Percentiles rank a stretch among this genome's conserved stretches.
Conservation (phyloP, 2,888 invertebrate genomes). For the Melinopterus prodromus region DNA sequence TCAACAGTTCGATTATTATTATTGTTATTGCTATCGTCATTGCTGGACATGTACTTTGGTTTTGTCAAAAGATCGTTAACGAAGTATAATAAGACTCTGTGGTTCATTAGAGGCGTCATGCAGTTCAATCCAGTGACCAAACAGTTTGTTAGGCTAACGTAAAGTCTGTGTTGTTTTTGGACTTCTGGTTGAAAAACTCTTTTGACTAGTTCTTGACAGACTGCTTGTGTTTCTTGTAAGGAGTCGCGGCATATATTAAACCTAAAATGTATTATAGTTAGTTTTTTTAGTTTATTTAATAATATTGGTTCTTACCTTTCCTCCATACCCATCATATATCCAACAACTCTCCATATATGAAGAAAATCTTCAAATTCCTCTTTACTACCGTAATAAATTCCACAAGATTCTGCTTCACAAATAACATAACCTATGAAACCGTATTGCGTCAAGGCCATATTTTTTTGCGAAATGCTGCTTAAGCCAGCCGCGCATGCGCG, state of each 20-base stretch:
- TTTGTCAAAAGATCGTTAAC: slow-evolving; percentile 43
- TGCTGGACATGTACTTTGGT: slow-evolving; percentile 18
- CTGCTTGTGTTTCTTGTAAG: slow-evolving; percentile 68
- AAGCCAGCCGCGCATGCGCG: slow-evolving; percentile 60
- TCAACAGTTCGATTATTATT: not conserved
- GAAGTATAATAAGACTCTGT: slow-evolving; percentile 65
- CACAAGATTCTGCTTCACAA: slow-evolving; percentile 70
- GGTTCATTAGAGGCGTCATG: slow-evolving; percentile 69
- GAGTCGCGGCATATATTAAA: slow-evolving; percentile 75
- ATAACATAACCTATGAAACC: slow-evolving; percentile 84
- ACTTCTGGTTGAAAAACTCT: slow-evolving; percentile 71
- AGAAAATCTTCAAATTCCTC: slow-evolving; percentile 78
- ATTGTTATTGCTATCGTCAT: slow-evolving; percentile 39
- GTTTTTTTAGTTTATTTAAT: not conserved
- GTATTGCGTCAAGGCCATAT: slow-evolving; percentile 86
- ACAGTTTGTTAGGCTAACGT: slow-evolving; percentile 70
- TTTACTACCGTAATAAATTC: slow-evolving; percentile 67
- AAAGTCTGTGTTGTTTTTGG: slow-evolving; percentile 67
- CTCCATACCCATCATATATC: slow-evolving; percentile 82
- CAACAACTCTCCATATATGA: slow-evolving; percentile 87
- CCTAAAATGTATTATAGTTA: slow-evolving; percentile 55
- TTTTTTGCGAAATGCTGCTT: slow-evolving; percentile 77
- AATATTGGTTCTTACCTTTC: slow-evolving; percentile 67
- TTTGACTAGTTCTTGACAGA: slow-evolving; percentile 67
- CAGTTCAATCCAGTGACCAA: slow-evolving; percentile 76